A percentile compares a stretch with the other conserved stretches of the same genome.
Conservation (phyloP, 2,888 invertebrate species). For the Blastobasis adustella region DNA sequence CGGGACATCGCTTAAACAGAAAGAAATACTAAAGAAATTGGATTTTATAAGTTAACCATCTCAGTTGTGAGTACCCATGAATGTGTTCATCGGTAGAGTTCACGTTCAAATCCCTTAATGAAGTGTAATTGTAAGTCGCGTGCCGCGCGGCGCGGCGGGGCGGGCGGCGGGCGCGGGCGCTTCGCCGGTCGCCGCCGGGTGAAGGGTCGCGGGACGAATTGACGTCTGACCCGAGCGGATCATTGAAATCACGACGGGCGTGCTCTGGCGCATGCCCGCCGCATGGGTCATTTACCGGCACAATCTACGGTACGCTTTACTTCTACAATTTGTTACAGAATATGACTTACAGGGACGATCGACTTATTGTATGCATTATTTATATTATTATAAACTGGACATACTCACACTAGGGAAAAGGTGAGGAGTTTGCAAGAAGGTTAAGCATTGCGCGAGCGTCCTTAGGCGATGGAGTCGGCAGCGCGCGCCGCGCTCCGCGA, state of each 20-base stretch:
- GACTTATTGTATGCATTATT: too few relatives aligned
- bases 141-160: conserved; percentile 14
- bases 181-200: too few relatives aligned
- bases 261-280: neutral
- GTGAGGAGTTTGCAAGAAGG: conserved; percentile 19
- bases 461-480: too few relatives aligned
- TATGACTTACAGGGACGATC: too few relatives aligned
- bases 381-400: neutral
- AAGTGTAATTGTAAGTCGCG: too few relatives aligned
- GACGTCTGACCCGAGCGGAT: conserved; percentile 50
- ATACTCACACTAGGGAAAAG: conserved; percentile 4
- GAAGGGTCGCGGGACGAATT: conserved; percentile 24
- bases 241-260: conserved; percentile 40
- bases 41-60: too few relatives aligned
- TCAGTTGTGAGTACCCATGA: too few relatives aligned
- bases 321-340: too few relatives aligned
- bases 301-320: neutral
- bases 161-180: conserved; percentile 19
- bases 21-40: too few relatives aligned
- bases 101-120: conserved; percentile 20
- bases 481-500: conserved; percentile 28
- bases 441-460: too few relatives aligned
- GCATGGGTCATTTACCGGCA: neutral
- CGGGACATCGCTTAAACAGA: too few relatives aligned
- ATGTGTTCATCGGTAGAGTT: conserved; percentile 16